Conservation (phyloP, 2,113 vertebrate genomes). For the Osmerus mordax region DNA sequence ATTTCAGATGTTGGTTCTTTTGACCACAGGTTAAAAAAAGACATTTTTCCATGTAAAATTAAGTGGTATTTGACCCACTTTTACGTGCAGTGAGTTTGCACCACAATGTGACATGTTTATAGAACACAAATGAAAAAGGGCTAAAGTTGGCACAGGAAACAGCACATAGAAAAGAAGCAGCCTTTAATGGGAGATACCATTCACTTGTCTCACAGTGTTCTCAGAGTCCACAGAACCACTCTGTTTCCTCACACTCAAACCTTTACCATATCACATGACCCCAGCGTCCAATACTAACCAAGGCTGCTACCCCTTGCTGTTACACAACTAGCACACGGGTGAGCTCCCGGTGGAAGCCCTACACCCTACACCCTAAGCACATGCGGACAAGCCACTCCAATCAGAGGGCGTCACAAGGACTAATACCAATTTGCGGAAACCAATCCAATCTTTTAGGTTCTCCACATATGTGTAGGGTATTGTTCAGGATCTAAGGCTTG, state of each 20-base stretch:
- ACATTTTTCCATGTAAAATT: too few relatives aligned
- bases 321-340: constrained; percentile 6
- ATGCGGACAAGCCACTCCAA: too few relatives aligned
- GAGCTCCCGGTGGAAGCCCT: too few relatives aligned
- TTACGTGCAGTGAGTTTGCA: too few relatives aligned
- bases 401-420: neutral
- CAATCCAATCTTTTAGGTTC: neutral
- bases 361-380: too few relatives aligned
- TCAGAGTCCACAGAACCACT: constrained; percentile 19
- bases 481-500: neutral
- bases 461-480: neutral
- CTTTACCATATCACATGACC: constrained; percentile 7
- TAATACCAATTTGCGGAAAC: neutral
- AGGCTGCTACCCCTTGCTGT: neutral
- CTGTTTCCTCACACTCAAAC: neutral
- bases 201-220: constrained; percentile 45
- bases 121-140: too few relatives aligned
- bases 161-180: constrained; percentile 20
- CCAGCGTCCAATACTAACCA: neutral
- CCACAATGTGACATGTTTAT: too few relatives aligned
- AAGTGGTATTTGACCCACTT: constrained; percentile 19
- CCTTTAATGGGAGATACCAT: constrained; percentile 38
- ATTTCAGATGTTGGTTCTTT: neutral
- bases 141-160: neutral
- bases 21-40: neutral